Evolutionary conservation across 2,797 vertebrate genomes (phyloP), one percentile per base, ranked within the genome.

Genomic region (Sphaeramia orbicularis): DNA sequence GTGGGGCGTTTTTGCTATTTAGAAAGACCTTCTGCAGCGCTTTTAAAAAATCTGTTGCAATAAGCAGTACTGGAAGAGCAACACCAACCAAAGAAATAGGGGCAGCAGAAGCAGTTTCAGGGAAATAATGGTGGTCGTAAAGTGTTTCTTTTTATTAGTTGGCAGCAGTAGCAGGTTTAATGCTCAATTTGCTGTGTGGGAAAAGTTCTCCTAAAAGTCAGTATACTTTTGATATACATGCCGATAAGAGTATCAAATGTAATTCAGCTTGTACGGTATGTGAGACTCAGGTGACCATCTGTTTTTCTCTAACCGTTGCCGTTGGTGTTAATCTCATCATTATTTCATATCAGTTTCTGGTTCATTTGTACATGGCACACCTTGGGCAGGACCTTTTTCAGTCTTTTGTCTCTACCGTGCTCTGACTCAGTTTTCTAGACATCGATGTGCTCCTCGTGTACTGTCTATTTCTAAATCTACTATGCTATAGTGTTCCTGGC

Each of bases 381-480:
- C 4, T 13, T 15, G 16, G 42, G 30, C 16, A 7, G 3, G n/a
- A 51, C 41, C 21, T 10, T 65, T 36, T 21, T 41, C 16, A 30
- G 32, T 65, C 14, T 40, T 53, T 52, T 19, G 19, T 56, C 43
- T 63, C 63, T 57, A 14, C 10, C 24, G 65, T 53, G 42, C 7
- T 35, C 56, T 53, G 21, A 59, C 48, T 56, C 18, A 2, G n/a
- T 67, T 73, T 75, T 64, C 15, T 53, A 69, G 35, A 56, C 59
- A 12, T 41, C 14, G 30, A 21, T 69, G 61, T 67, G 30, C 30
- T 41, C 40, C n/a, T 41, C 7, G 30, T 41, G 12, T 14, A 41
- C 48, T 64, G 51, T 65, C 48, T 76, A 16, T 74, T 75, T 77
- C 56, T 74, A 52, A 56, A 67, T 78, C 55, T 79, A 74, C 69